Base-by-base conservation (phyloP, 2,797 vertebrate genomes). In the Parauchenoglanis ngamensis region DNA sequence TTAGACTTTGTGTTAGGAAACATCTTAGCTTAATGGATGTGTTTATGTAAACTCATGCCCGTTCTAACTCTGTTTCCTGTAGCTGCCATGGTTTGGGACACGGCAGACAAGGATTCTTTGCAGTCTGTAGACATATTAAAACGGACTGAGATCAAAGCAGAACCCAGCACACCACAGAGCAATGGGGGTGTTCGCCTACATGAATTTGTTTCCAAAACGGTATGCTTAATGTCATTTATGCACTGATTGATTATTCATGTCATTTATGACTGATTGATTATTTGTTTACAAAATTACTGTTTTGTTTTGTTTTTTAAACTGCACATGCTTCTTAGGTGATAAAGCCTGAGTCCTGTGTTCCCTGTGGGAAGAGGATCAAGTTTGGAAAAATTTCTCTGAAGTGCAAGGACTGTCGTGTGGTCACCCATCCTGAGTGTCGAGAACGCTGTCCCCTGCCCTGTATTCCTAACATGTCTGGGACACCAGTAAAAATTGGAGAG, bases 311-410 rank as follows among this genome's bases (percentile, higher is more conserved):
- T 44, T 25, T 8, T 49, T 77, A 52, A 67, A 17, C 5, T 83
- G 17, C n/a, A 23, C 35, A 0, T 73, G 23, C 2, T 77, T 15
- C 68, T 56, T 49, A 99, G 98, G 98, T 99, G 92, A 99, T 99
- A 92, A 99, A 99, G 90, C 98, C 98, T 0, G 98, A 99, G 79
- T 97, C 97, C 0, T 99, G 98, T n/a, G 97, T 99, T 25, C 98
- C 98, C 0, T 99, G 98, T 87, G 98, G 98, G 1, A 99, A 99
- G 92, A 96, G 97, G 88, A 97, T 99, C 87, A 99, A 98, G 92
- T 99, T 99, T 93, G 98, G 98, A 4, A 99, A 99, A 93, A 93
- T 98, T 77, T 97, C 97, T 0, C 94, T 99, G 0, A 99, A 97
- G 90, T 99, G 98, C 90, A 94, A 97, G 2, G 98, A 99, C 92